phyloP scores from a whole-genome alignment of 2,888 invertebrate genomes.

The Cephus sareptanus region DNA sequence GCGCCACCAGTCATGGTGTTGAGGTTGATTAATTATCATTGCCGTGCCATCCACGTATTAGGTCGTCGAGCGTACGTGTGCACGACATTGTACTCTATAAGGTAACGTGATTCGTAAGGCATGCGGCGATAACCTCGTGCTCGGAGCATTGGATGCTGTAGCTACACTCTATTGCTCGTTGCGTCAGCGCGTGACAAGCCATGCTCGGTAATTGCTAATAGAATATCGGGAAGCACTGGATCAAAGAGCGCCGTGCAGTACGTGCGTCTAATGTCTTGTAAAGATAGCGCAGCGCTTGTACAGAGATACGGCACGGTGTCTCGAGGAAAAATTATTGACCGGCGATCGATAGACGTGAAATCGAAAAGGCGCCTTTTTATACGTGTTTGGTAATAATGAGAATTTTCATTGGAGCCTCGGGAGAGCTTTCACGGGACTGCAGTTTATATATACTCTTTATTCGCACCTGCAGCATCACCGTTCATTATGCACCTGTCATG shows the following conservation, averaged over 20 bases:
- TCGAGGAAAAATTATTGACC: background rate
- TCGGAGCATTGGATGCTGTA: background rate
- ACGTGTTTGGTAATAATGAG: background rate
- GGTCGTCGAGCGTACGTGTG: conserved; percentile 22
- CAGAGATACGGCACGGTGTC: background rate
- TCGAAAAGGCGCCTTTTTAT: background rate
- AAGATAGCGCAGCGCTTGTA: background rate
- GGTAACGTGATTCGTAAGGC: conserved; percentile 37
- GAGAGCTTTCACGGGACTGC: background rate
- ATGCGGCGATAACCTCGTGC: conserved; percentile 11
- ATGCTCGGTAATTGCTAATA: conserved; percentile 20
- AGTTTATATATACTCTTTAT: conserved; percentile 13
- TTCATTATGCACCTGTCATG: conserved; percentile 62
- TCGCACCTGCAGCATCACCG: conserved; percentile 59
- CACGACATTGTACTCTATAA: conserved; percentile 40
- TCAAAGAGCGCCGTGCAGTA: background rate
- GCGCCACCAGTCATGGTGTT: conserved; percentile 40
- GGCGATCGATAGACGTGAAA: background rate
- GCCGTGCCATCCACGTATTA: conserved; percentile 37
- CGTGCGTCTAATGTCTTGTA: background rate
- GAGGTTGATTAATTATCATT: conserved; percentile 55
- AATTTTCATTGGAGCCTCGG: background rate
- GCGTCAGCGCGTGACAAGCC: conserved; percentile 29
- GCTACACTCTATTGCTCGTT: background rate
- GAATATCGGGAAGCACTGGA: conserved; percentile 16